A percentile compares a stretch with the other conserved stretches of the same genome.
Conservation (phyloP, 1,140 invertebrate species). For the Apocrypta bakeri region DNA sequence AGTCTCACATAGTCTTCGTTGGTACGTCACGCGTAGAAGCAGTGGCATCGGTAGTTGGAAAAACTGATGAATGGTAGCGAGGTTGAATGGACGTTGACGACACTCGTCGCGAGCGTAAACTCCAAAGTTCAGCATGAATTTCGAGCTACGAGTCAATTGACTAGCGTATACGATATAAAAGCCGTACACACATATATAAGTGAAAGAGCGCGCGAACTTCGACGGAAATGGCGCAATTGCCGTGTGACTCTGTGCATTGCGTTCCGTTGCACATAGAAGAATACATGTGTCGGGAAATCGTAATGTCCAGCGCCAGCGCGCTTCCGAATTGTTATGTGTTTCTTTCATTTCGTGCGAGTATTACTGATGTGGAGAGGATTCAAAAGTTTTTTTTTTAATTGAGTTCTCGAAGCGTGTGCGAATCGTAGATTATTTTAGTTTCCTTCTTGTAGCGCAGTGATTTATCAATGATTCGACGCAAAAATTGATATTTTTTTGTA, state of each 20-base stretch:
- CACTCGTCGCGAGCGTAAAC: constrained; percentile 60
- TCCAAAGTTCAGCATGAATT: constrained; percentile 65
- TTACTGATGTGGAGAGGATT: background rate
- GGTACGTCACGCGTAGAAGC: constrained; percentile 37
- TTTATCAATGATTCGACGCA: too few relatives aligned
- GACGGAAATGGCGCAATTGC: constrained; percentile 73
- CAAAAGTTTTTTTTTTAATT: background rate
- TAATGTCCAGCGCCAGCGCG: constrained; percentile 35
- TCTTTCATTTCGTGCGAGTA: constrained; percentile 12
- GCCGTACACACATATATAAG: background rate
- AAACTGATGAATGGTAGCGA: constrained; percentile 43
- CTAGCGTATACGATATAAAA: constrained; percentile 63
- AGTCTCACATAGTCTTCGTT: too few relatives aligned
- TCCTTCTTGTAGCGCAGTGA: too few relatives aligned
- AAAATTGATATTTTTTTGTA: too few relatives aligned
- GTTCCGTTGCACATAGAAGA: background rate
- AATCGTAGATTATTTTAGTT: too few relatives aligned
- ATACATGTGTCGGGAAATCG: background rate
- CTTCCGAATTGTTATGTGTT: background rate
- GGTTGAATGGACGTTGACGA: constrained; percentile 51
- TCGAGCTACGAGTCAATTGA: constrained; percentile 66
- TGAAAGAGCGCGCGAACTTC: constrained; percentile 70
- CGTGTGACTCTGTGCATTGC: constrained; percentile 65
- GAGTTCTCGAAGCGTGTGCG: too few relatives aligned
- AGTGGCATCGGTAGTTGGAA: background rate